A percentile compares a stretch with the other conserved stretches of the same genome.
Conservation (phyloP, 2,113 vertebrate species). For the Atractosteus spatula region DNA sequence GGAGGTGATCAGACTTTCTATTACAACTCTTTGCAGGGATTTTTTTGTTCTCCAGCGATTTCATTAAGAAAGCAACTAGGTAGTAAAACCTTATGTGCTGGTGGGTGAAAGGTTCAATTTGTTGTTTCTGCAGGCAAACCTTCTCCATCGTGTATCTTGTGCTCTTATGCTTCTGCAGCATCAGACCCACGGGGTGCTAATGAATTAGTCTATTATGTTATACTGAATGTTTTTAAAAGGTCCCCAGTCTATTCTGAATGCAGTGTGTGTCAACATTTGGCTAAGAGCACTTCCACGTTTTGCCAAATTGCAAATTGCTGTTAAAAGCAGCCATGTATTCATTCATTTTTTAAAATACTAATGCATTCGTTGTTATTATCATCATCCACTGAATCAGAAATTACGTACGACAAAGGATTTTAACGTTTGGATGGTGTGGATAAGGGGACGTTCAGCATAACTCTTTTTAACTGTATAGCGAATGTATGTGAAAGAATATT, state of each 20-base stretch:
- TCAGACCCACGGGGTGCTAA: constrained; percentile 85
- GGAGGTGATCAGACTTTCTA: background rate
- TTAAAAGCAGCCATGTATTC: too few species aligned
- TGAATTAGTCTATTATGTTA: constrained; percentile 91
- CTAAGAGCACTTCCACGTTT: constrained; percentile 24
- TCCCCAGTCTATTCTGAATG: constrained; percentile 73
- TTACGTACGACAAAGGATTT: too few species aligned
- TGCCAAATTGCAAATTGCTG: too few species aligned
- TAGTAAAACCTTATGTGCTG: constrained; percentile 18
- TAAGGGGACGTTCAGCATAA: too few species aligned
- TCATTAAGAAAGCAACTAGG: constrained; percentile 23
- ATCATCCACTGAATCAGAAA: too few species aligned
- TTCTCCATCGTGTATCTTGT: constrained; percentile 65
- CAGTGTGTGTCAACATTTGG: constrained; percentile 77
- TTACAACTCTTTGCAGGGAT: constrained; percentile 14
- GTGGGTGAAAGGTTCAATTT: constrained; percentile 71
- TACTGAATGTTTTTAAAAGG: constrained; percentile 80
- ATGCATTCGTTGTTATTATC: too few species aligned
- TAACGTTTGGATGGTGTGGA: too few species aligned
- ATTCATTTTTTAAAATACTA: too few species aligned
- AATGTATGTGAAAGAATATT: too few species aligned
- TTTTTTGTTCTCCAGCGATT: constrained; percentile 34
- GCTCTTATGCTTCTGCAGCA: constrained; percentile 63
- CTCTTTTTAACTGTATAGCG: too few species aligned
- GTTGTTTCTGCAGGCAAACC: constrained; percentile 70